Conservation (phyloP, 1,140 invertebrate genomes). For the Megalopta genalis region DNA sequence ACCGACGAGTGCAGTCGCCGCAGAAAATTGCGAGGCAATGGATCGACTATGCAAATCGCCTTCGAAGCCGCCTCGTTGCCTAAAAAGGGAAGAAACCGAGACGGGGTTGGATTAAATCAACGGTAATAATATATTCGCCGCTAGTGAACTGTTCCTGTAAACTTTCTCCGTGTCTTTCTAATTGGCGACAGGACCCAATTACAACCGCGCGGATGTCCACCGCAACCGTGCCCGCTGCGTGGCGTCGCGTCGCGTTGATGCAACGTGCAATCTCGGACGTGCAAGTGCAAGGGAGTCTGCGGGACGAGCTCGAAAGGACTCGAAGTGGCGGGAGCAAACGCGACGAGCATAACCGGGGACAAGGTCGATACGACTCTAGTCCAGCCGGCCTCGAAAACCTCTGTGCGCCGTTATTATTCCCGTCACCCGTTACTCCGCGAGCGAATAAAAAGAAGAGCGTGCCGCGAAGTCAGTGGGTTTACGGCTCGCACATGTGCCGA, state of each 20-base stretch:
- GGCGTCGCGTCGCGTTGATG: not conserved
- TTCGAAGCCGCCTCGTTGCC: no score
- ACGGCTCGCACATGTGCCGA: constrained; percentile 33
- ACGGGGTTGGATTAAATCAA: constrained; percentile 1
- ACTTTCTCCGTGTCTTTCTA: constrained; percentile 23
- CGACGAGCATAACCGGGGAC: constrained; percentile 50
- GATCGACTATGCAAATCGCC: no score
- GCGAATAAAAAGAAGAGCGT: constrained; percentile 57
- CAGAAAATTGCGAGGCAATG: no score
- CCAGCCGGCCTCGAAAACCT: constrained; percentile 68
- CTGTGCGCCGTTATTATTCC: constrained; percentile 67
- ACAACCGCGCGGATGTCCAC: not conserved
- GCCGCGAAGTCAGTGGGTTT: constrained; percentile 54
- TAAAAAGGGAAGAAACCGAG: not conserved
- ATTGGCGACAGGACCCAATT: not conserved
- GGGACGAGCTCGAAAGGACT: not conserved
- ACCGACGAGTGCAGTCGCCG: no score
- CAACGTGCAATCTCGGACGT: constrained; percentile 44
- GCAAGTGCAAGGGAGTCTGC: constrained; percentile 37
- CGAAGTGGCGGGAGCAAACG: constrained; percentile 26
- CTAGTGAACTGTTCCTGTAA: not conserved
- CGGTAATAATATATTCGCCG: constrained; percentile 8
- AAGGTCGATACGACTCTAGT: constrained; percentile 54
- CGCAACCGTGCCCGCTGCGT: no score
- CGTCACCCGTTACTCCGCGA: constrained; percentile 63